Evolutionary conservation across 2,888 invertebrate species (phyloP).

Genomic region (Drosophila melanocephala): DNA sequence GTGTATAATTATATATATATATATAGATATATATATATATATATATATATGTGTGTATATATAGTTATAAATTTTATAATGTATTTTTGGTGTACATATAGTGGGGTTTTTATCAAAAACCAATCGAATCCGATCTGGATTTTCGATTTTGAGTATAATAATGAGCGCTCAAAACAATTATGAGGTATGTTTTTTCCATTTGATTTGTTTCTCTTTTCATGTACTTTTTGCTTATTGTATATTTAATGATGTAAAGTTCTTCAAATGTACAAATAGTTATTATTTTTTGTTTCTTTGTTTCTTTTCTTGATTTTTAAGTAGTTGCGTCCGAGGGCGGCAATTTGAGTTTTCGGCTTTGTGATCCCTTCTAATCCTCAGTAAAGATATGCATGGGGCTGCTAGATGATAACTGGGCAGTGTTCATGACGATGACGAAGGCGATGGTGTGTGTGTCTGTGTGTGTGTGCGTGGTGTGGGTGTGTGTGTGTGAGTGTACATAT

Average conservation of each 20-base stretch:
- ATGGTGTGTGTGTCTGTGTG: conserved; percentile 5
- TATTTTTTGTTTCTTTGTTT: neutral
- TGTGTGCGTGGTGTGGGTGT: conserved; percentile 5
- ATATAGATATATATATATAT: neutral
- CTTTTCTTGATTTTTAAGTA: conserved; percentile 8
- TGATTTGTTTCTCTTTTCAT: neutral
- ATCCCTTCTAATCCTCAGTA: conserved; percentile 6
- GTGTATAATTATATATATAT: conserved; percentile 12
- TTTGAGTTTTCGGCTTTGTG: conserved; percentile 14
- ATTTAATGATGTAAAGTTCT: conserved; percentile 1
- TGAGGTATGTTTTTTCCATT: conserved; percentile 23
- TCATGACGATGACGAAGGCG: conserved; percentile 3
- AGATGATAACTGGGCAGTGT: conserved; percentile 37
- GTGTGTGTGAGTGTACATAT: conserved; percentile 5
- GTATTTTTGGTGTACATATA: conserved; percentile 57
- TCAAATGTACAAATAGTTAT: neutral
- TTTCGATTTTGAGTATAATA: conserved; percentile 36
- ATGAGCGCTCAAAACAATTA: conserved; percentile 19
- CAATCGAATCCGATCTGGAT: conserved; percentile 27
- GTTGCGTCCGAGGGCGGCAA: conserved; percentile 20
- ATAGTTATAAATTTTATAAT: conserved; percentile 32
- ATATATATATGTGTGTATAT: conserved; percentile 1
- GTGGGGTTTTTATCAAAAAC: conserved; percentile 35
- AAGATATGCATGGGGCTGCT: conserved; percentile 20
- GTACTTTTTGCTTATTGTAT: conserved; percentile 1